phyloP scores from a whole-genome alignment of 2,113 vertebrate species.

The Nansenia antarctica region DNA sequence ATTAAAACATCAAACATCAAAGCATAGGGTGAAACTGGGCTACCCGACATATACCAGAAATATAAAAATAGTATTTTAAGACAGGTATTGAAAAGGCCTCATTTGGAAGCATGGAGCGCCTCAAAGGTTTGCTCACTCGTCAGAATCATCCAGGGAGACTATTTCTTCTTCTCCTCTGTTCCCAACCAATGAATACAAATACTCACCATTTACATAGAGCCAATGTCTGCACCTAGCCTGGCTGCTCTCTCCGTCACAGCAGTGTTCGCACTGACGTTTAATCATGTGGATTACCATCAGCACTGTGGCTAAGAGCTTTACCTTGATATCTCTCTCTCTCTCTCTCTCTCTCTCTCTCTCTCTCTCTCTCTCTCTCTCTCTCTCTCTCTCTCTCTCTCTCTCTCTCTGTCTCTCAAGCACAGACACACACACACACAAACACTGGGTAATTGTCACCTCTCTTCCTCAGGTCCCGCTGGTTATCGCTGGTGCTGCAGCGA shows the following conservation, averaged over 20 bases:
- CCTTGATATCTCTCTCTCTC: slow-evolving; percentile 11
- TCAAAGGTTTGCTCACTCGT: background rate
- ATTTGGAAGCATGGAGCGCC: background rate
- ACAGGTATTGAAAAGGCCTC: background rate
- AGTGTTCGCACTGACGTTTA: slow-evolving; percentile 35
- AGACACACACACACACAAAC: background rate
- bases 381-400: too few species aligned
- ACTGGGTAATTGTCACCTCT: slow-evolving; percentile 47
- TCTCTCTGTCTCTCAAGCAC: slow-evolving; percentile 16
- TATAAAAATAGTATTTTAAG: background rate
- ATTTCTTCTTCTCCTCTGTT: slow-evolving; percentile 7
- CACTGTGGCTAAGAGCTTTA: background rate
- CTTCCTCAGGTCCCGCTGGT: background rate
- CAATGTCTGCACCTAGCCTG: slow-evolving; percentile 17
- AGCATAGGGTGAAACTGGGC: background rate
- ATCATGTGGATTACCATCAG: slow-evolving; percentile 39
- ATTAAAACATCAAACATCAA: too few species aligned
- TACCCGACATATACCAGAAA: background rate
- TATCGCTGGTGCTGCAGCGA: background rate
- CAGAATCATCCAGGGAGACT: slow-evolving; percentile 24
- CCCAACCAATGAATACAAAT: slow-evolving; percentile 48
- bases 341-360: too few species aligned
- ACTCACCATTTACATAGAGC: slow-evolving; percentile 32
- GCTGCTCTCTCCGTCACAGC: slow-evolving; percentile 17
- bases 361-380: too few species aligned